These are phyloP conservation scores for Stichopus horrens DNA, from an alignment of 53 echinoderm and acorn worm species.

Conservation along the genomic window DNA sequence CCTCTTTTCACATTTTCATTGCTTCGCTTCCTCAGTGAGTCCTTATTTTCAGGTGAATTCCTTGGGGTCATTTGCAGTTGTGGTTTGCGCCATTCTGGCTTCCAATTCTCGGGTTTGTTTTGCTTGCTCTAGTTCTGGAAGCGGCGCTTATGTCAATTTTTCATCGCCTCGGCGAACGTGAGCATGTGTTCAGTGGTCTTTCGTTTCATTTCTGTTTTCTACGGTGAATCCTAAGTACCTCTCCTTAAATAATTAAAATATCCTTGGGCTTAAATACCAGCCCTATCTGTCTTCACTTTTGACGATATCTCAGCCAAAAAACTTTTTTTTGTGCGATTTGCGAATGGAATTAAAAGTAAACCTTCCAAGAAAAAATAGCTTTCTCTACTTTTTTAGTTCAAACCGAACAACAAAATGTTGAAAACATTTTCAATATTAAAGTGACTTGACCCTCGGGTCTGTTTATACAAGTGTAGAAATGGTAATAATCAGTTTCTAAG, in stretches of 20 bases:
- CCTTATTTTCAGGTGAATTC: slow-evolving; percentile 3
- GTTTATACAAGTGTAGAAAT: background rate
- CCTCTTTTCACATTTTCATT: background rate
- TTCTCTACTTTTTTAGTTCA: background rate
- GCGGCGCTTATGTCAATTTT: slow-evolving; percentile 10
- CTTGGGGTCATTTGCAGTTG: slow-evolving; percentile 7
- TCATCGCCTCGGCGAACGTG: slow-evolving; percentile 9
- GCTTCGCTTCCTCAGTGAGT: background rate
- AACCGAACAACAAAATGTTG: background rate
- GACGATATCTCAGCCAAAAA: background rate
- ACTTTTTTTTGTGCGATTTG: too few species aligned
- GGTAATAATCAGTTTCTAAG: background rate
- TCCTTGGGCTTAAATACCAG: slow-evolving; percentile 10
- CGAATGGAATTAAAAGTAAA: background rate
- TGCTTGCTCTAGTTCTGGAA: slow-evolving; percentile 14
- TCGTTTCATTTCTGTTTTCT: background rate
- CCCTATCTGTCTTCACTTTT: slow-evolving; percentile 2
- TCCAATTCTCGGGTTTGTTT: slow-evolving; percentile 1
- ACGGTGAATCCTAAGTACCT: slow-evolving; percentile 14
- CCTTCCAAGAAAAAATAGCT: background rate
- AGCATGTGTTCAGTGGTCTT: background rate
- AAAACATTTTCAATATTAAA: background rate
- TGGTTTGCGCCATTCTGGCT: slow-evolving; percentile 5
- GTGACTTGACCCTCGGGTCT: background rate
- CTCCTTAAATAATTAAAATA: slow-evolving; percentile 2